These are phyloP conservation scores for Plutella xylostella DNA, from an alignment of 2,888 invertebrate genomes.

Conservation along the genomic window DNA sequence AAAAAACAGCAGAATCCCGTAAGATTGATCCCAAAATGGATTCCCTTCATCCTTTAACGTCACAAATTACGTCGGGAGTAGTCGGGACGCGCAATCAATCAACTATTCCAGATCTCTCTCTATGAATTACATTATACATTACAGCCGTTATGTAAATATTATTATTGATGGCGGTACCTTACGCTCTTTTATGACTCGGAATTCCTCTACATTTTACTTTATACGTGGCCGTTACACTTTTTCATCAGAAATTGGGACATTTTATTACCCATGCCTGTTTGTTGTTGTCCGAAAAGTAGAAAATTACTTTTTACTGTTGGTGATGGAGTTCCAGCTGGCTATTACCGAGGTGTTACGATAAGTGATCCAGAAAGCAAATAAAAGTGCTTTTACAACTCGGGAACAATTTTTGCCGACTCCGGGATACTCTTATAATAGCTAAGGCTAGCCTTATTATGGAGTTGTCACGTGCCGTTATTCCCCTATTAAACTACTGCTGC, in stretches of 20 bases:
- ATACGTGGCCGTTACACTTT: not conserved
- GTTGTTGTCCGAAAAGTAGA: too few species aligned
- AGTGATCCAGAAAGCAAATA: too few species aligned
- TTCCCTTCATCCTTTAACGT: not conserved
- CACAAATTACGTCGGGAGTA: not conserved
- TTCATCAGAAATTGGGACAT: not conserved
- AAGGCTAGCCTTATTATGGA: too few species aligned
- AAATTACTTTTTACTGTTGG: too few species aligned
- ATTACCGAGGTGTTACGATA: too few species aligned
- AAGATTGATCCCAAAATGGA: not conserved
- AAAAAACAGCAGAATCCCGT: too few species aligned
- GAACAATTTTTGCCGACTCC: too few species aligned
- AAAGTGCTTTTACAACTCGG: too few species aligned
- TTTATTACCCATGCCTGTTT: not conserved
- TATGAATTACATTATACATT: not conserved
- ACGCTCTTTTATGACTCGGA: not conserved
- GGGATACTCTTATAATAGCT: too few species aligned
- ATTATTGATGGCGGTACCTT: constrained; percentile 1
- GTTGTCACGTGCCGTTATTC: too few species aligned
- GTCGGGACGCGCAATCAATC: not conserved
- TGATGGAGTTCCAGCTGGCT: too few species aligned
- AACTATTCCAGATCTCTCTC: not conserved
- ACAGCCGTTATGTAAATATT: constrained; percentile 1
- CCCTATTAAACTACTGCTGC: too few species aligned
- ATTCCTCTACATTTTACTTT: not conserved